Percentiles rank a stretch among this genome's conserved stretches.
Evolutionary conservation across 2,888 invertebrate genomes (phyloP).

Genomic region (Brachypalpus laphriformis): DNA sequence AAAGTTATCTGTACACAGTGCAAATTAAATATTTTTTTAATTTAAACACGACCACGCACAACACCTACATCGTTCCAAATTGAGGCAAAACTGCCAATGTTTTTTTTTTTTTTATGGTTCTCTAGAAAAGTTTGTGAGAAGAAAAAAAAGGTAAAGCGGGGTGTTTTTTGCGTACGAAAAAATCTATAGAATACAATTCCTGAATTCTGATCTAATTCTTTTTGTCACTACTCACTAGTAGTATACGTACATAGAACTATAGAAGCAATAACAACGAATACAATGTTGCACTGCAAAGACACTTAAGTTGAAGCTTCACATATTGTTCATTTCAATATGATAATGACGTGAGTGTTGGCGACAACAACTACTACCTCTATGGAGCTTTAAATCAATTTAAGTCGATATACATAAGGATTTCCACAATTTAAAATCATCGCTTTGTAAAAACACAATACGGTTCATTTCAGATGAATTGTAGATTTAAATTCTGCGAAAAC

Average conservation of each 20-base stretch:
- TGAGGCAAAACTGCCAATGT: neutral
- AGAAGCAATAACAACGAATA: neutral
- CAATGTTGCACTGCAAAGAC: slow-evolving; percentile 5
- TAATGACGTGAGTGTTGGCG: neutral
- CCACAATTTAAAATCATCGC: neutral
- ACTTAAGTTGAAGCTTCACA: neutral
- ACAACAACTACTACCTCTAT: neutral
- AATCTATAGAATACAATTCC: neutral
- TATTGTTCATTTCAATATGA: neutral
- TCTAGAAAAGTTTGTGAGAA: neutral
- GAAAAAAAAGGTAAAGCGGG: neutral
- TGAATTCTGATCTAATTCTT: neutral
- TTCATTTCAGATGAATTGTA: neutral
- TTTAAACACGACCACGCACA: slow-evolving; percentile 11
- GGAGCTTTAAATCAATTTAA: slow-evolving; percentile 16
- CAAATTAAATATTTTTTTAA: slow-evolving; percentile 17
- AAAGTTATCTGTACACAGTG: neutral
- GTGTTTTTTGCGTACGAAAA: neutral
- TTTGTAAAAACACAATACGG: neutral
- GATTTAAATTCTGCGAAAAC: neutral
- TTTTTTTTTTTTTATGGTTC: neutral
- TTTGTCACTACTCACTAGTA: neutral
- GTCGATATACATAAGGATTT: neutral
- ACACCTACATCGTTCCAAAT: slow-evolving; percentile 8
- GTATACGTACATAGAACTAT: neutral